These are phyloP conservation scores for Pemphredon lugubris DNA, from an alignment of 2,888 invertebrate species.

Conservation along the genomic window DNA sequence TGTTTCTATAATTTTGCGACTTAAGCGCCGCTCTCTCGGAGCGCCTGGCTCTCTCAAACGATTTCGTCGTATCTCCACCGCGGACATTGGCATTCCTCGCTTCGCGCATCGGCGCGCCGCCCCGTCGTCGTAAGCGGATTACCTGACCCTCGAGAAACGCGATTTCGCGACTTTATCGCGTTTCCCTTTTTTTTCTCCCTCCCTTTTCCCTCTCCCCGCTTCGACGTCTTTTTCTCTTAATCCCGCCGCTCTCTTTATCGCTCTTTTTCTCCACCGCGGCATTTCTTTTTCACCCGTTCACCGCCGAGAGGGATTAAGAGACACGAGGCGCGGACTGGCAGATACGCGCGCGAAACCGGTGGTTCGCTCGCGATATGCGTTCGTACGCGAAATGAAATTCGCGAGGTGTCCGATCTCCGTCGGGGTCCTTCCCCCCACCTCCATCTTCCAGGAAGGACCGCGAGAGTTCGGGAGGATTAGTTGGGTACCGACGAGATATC, in stretches of 20 bases:
- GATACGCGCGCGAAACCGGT: too few species aligned
- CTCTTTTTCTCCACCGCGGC: slow-evolving; percentile 5
- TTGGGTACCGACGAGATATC: slow-evolving; percentile 7
- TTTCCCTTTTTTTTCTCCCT: not conserved
- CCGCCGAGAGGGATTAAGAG: not conserved
- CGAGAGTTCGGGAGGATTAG: slow-evolving; percentile 39
- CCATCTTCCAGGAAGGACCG: slow-evolving; percentile 12
- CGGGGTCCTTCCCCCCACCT: not conserved
- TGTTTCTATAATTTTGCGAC: slow-evolving; percentile 62
- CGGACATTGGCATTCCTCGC: slow-evolving; percentile 24
- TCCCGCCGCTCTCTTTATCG: not conserved
- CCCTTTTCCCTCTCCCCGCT: slow-evolving; percentile 5
- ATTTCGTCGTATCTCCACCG: slow-evolving; percentile 28
- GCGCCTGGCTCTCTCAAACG: slow-evolving; percentile 21
- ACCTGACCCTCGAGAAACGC: slow-evolving; percentile 28
- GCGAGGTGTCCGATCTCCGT: slow-evolving; percentile 7
- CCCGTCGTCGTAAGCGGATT: slow-evolving; percentile 56
- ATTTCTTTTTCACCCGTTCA: not conserved
- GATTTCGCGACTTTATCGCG: slow-evolving; percentile 49
- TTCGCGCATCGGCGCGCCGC: slow-evolving; percentile 11
- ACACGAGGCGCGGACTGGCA: slow-evolving; percentile 29
- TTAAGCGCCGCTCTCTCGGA: slow-evolving; percentile 33
- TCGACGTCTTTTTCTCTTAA: not conserved
- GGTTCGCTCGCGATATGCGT: too few species aligned
- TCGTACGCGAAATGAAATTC: slow-evolving; percentile 17